Conservation (phyloP, 2,113 vertebrate species). For the Struthidea cinerea region DNA sequence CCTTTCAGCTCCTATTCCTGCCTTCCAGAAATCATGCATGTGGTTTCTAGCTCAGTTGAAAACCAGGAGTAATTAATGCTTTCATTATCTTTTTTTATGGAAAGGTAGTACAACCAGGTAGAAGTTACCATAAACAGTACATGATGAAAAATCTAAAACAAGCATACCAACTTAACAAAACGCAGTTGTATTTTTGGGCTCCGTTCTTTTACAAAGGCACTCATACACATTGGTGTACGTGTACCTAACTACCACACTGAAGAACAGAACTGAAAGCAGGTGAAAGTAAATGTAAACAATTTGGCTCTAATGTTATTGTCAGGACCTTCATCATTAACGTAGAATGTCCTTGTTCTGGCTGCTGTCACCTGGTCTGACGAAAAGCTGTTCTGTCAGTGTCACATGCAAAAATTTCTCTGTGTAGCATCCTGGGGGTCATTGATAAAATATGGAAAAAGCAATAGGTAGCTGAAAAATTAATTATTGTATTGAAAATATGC, state of each 20-base stretch:
- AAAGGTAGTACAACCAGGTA: neutral
- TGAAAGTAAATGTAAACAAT: neutral
- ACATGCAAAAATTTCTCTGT: neutral
- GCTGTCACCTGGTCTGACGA: neutral
- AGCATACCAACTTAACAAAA: neutral
- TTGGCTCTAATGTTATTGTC: neutral
- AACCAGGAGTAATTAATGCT: neutral
- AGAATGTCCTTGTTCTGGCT: neutral
- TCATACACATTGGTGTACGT: rapidly evolving
- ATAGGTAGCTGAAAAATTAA: neutral
- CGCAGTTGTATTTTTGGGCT: neutral
- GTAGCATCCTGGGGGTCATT: neutral
- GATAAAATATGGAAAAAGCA: neutral
- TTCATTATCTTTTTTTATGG: neutral
- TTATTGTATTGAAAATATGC: neutral
- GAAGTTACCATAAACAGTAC: neutral
- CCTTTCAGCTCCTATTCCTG: neutral
- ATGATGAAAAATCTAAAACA: neutral
- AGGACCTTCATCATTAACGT: neutral
- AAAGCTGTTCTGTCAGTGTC: neutral
- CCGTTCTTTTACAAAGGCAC: neutral
- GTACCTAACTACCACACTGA: neutral
- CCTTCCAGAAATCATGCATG: neutral
- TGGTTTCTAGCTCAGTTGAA: neutral
- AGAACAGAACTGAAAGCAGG: neutral